Conservation (phyloP, 2,113 vertebrate species). For the Shinisaurus crocodilurus region DNA sequence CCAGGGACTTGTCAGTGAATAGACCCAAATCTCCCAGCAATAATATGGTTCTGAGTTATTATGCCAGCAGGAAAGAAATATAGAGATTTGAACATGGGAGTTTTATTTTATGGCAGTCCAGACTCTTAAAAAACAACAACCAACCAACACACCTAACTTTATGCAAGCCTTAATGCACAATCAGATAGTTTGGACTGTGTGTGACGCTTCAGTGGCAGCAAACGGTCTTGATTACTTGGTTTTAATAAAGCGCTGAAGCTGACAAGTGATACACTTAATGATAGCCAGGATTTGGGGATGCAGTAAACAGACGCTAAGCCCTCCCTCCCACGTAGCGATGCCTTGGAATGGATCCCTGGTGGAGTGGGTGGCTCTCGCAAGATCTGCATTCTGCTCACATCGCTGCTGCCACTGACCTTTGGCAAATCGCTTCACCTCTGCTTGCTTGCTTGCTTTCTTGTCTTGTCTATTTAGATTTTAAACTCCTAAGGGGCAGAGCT, state of each 20-base stretch:
- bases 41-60: constrained; percentile 75
- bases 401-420: not conserved
- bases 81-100: constrained; percentile 65
- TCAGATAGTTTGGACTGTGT: constrained; percentile 28
- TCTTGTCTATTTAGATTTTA: constrained; percentile 13
- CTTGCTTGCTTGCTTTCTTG: not conserved
- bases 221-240: constrained; percentile 29
- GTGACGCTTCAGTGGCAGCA: constrained; percentile 32
- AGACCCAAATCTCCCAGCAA: constrained; percentile 66
- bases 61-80: constrained; percentile 72
- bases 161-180: constrained; percentile 46
- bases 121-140: constrained; percentile 35
- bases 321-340: not conserved
- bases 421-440: constrained; percentile 24
- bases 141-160: constrained; percentile 20
- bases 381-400: not conserved
- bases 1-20: constrained; percentile 71
- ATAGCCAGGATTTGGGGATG: not conserved
- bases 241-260: constrained; percentile 20
- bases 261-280: not conserved
- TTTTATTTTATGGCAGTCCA: constrained; percentile 58
- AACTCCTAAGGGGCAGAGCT: not conserved
- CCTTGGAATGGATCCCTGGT: too few relatives aligned
- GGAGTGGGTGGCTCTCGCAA: not conserved
- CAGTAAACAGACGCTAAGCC: not conserved